Percentiles rank a stretch among this genome's conserved stretches.
Conservation (phyloP, 1,140 invertebrate genomes). For the Musca vetustissima region DNA sequence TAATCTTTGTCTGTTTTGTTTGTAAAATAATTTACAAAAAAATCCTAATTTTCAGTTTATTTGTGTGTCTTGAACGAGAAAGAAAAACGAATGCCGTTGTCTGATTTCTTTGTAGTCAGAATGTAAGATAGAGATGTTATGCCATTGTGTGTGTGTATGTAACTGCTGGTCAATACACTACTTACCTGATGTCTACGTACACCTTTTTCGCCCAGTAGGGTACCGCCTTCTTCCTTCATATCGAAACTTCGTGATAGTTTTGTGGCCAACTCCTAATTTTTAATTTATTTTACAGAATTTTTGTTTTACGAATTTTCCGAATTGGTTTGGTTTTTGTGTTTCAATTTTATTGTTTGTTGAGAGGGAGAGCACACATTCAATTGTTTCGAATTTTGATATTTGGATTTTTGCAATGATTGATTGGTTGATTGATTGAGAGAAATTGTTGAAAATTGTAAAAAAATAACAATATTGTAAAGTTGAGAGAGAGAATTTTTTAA, state of each 20-base stretch:
- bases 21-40: too few relatives aligned
- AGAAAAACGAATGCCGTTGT: too few relatives aligned
- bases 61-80: too few relatives aligned
- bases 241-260: constrained; percentile 81
- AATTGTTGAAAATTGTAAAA: constrained; percentile 22
- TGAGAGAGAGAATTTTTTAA: too few relatives aligned
- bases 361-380: neutral
- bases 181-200: constrained; percentile 57
- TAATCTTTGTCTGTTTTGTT: too few relatives aligned
- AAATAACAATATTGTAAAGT: neutral
- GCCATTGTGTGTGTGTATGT: neutral
- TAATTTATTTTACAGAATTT: constrained; percentile 26
- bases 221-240: constrained; percentile 80
- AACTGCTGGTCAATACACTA: constrained; percentile 24
- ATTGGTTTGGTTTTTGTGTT: constrained; percentile 1
- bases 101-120: too few relatives aligned
- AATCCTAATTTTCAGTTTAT: too few relatives aligned
- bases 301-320: neutral
- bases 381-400: neutral
- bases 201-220: constrained; percentile 67
- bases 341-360: constrained; percentile 6
- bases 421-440: too few relatives aligned
- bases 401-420: neutral
- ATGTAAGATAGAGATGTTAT: neutral
- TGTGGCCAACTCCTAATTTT: constrained; percentile 73